Conservation (phyloP, 1,140 invertebrate genomes). For the Cherax quadricarinatus region DNA sequence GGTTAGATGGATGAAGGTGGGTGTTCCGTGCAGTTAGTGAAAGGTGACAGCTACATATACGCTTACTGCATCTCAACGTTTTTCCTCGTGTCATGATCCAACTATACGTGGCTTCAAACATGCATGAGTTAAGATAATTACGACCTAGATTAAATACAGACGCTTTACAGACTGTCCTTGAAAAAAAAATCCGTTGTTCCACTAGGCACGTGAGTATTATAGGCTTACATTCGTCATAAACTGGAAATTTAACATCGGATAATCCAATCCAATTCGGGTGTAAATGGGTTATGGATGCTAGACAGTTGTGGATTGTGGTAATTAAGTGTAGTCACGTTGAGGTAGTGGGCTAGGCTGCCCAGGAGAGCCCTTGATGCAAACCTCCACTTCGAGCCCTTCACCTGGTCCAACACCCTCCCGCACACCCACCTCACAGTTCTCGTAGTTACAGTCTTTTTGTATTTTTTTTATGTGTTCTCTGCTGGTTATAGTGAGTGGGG, state of each 20-base stretch:
- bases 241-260: too few relatives aligned
- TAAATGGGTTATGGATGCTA: too few relatives aligned
- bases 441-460: not conserved
- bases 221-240: too few relatives aligned
- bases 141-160: too few relatives aligned
- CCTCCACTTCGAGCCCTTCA: not conserved
- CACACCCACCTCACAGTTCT: not conserved
- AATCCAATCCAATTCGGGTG: too few relatives aligned
- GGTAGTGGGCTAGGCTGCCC: not conserved
- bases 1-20: not conserved
- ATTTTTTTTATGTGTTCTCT: not conserved
- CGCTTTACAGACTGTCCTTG: too few relatives aligned
- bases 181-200: too few relatives aligned
- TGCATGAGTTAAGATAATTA: too few relatives aligned
- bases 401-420: not conserved
- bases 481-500: not conserved
- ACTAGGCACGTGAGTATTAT: too few relatives aligned
- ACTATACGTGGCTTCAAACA: too few relatives aligned
- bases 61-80: not conserved
- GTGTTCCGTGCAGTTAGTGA: slow-evolving; percentile 43
- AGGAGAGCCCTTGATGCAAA: not conserved
- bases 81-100: too few relatives aligned
- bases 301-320: not conserved
- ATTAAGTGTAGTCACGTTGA: not conserved
- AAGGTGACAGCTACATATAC: slow-evolving; percentile 47